These are phyloP conservation scores for Rhinolophus sinicus DNA, from an alignment of 2,113 vertebrate genomes.

Conservation along the genomic window DNA sequence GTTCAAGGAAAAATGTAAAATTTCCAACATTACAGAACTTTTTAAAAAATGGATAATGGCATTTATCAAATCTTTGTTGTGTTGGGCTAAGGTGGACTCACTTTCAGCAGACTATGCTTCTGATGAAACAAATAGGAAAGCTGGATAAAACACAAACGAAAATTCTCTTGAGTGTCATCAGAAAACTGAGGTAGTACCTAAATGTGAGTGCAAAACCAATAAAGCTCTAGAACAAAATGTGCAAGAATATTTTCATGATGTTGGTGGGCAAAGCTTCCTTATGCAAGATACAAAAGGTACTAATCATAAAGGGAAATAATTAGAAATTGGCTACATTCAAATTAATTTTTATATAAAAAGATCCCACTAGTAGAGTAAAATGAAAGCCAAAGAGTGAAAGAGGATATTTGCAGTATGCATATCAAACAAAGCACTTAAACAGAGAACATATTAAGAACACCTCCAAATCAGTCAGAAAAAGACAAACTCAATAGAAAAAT, in stretches of 20 bases:
- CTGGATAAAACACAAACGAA: background rate
- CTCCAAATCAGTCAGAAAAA: background rate
- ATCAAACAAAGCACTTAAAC: background rate
- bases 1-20: background rate
- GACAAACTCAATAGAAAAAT: background rate
- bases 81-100: background rate
- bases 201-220: background rate
- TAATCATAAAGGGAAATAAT: background rate
- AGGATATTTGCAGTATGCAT: background rate
- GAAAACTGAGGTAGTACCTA: background rate
- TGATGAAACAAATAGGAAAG: background rate
- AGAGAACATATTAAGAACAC: background rate
- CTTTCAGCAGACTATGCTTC: background rate
- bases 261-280: background rate
- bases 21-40: background rate
- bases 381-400: background rate
- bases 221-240: background rate
- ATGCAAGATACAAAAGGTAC: background rate
- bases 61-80: background rate
- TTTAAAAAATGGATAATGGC: background rate
- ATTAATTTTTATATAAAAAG: background rate
- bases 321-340: background rate
- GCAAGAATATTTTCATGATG: background rate
- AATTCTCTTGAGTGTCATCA: background rate
- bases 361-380: background rate